Evolutionary conservation across 2,888 invertebrate genomes (phyloP).

Genomic region (Drosophila maculinotata): DNA sequence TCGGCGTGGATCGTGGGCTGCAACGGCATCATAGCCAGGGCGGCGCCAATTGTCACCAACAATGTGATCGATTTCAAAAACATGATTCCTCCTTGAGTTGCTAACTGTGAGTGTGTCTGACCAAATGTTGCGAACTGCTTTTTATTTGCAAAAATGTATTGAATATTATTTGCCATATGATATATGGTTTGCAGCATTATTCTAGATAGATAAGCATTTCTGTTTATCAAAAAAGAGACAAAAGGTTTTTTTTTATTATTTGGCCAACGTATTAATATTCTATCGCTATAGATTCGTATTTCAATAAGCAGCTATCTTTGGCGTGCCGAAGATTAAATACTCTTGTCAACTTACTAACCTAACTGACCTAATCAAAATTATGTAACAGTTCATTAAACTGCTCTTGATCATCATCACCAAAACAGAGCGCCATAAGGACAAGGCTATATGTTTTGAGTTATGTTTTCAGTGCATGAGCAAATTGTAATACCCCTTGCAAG

Average conservation of each 20-base stretch:
- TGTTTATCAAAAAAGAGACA: conserved; percentile 7
- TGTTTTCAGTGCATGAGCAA: no score
- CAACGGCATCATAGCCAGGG: conserved; percentile 25
- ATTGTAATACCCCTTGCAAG: no score
- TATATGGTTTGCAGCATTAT: neutral
- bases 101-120: conserved; percentile 20
- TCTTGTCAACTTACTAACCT: neutral
- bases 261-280: neutral
- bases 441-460: no score
- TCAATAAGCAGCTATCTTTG: neutral
- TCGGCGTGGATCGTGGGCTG: conserved; percentile 10
- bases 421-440: no score
- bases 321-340: neutral
- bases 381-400: no score
- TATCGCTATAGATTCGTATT: neutral
- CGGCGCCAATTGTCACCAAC: conserved; percentile 29
- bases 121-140: neutral
- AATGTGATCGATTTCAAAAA: conserved; percentile 34
- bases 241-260: neutral
- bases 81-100: conserved; percentile 37
- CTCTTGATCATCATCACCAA: no score
- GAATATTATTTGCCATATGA: neutral
- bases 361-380: no score
- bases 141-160: conserved; percentile 28
- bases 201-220: neutral